Evolutionary conservation across 2,888 invertebrate genomes (phyloP).

Genomic region (Habrosyne pyritoides): DNA sequence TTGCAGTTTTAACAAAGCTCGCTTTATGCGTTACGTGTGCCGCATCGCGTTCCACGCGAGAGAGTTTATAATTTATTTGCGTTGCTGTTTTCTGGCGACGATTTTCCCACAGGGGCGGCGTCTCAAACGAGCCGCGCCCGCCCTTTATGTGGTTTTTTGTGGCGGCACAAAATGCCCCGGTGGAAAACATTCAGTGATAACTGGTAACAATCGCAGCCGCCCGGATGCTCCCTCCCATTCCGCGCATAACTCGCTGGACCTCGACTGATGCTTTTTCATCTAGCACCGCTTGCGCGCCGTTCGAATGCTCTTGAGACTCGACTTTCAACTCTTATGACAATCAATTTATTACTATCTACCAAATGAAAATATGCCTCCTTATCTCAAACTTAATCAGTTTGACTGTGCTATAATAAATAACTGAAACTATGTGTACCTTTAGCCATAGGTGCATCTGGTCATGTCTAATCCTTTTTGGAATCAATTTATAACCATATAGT

Average conservation of each 20-base stretch:
- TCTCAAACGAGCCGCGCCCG: conserved; percentile 81
- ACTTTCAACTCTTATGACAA: conserved; percentile 35
- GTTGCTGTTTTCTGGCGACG: conserved; percentile 81
- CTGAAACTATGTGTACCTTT: background rate
- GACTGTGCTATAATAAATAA: conserved; percentile 5
- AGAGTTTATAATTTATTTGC: conserved; percentile 82
- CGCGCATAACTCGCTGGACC: conserved; percentile 76
- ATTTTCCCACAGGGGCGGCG: conserved; percentile 82
- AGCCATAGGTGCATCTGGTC: no score
- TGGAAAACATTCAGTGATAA: conserved; percentile 84
- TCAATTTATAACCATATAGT: background rate
- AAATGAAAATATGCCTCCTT: conserved; percentile 5
- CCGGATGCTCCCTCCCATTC: conserved; percentile 81
- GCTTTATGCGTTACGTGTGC: conserved; percentile 56
- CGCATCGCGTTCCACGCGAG: conserved; percentile 71
- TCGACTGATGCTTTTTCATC: conserved; percentile 78
- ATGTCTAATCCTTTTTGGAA: no score
- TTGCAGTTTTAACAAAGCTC: conserved; percentile 60
- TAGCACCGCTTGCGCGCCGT: conserved; percentile 53
- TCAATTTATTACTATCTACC: conserved; percentile 33
- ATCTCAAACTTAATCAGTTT: conserved; percentile 5
- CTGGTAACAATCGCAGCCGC: conserved; percentile 83
- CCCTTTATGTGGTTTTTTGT: conserved; percentile 83
- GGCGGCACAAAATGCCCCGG: conserved; percentile 79
- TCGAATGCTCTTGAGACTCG: conserved; percentile 55